These are phyloP conservation scores for Phoebastria nigripes DNA, from an alignment of 2,797 vertebrate species.

Conservation along the genomic window DNA sequence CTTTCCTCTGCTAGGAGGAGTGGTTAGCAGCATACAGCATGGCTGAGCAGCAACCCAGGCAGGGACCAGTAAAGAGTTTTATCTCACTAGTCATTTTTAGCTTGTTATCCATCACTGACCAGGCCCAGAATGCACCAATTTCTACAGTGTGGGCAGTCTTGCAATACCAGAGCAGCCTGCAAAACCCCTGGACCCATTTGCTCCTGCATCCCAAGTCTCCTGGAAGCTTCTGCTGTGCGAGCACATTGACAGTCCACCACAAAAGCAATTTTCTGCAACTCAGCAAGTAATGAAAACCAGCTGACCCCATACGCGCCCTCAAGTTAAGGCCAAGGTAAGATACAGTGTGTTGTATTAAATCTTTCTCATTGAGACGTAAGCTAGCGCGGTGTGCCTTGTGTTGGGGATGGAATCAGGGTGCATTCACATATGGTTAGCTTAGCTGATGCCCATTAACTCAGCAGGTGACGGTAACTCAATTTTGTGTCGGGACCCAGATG, in stretches of 20 bases:
- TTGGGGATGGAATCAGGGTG: no score
- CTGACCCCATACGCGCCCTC: neutral
- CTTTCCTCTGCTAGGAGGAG: neutral
- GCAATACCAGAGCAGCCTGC: neutral
- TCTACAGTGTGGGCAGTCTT: neutral
- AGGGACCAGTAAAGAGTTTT: neutral
- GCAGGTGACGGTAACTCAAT: neutral
- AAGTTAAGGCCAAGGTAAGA: neutral
- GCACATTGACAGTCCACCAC: neutral
- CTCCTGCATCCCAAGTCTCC: neutral
- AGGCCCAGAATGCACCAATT: neutral
- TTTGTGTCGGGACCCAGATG: neutral
- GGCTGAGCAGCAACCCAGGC: neutral
- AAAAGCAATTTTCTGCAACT: neutral
- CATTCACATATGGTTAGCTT: neutral
- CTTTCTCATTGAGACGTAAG: accelerated
- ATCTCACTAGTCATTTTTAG: neutral
- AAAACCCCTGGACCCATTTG: neutral
- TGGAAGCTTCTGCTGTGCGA: neutral
- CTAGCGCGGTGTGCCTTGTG: accelerated
- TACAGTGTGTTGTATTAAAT: neutral
- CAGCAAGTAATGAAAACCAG: neutral
- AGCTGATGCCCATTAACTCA: neutral
- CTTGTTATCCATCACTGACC: neutral
- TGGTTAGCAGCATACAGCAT: neutral